Evolutionary conservation across 2,888 invertebrate genomes (phyloP), one percentile per base, ranked within the genome.

Genomic region (Callimorpha dominula): DNA sequence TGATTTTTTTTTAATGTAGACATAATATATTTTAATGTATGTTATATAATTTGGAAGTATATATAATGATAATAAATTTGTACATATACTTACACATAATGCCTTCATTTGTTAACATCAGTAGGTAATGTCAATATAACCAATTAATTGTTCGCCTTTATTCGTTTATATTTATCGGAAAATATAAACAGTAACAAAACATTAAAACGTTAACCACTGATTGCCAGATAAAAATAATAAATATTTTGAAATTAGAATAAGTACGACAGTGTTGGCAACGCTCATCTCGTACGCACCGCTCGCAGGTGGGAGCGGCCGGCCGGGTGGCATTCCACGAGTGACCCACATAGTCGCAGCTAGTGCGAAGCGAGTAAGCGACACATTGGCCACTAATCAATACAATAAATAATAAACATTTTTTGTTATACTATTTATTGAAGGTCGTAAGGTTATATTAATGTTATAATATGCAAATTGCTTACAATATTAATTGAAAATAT

Each of bases 271-370:
- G 84, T 80, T 82, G 78, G 81, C 81, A 84, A 79, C 79, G 80
- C 84, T 84, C 85, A 84, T 84, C 84, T 84, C 85, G 83, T 79
- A 83, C 83, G 83, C 83, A 84, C 81, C 75, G 86, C 81, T 81
- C 85, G 88, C 90, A 92, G 91, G 93, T 93, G 93, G 94, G 94
- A 91, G 94, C 92, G 93, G 94, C 95, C 89, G 87, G 93, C 91
- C 84, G 83, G 88, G 90, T 92, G 88, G 91, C 95, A 95, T 95
- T 95, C 95, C 92, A 89, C 87, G 82, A 80, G 85, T 95, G 95
- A 95, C 95, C 95, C 93, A 95, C 94, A 94, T 95, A 91, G 88
- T 87, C 85, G 79, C 70, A 72, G 69, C 74, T 78, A 84, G 85
- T 87, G 78, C 81, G 76, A 76, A 74, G 78, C n/a, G n/a, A n/a